Evolutionary conservation across 2,888 invertebrate genomes (phyloP), one percentile per base, ranked within the genome.

Genomic region (Pristionchus fissidentatus): DNA sequence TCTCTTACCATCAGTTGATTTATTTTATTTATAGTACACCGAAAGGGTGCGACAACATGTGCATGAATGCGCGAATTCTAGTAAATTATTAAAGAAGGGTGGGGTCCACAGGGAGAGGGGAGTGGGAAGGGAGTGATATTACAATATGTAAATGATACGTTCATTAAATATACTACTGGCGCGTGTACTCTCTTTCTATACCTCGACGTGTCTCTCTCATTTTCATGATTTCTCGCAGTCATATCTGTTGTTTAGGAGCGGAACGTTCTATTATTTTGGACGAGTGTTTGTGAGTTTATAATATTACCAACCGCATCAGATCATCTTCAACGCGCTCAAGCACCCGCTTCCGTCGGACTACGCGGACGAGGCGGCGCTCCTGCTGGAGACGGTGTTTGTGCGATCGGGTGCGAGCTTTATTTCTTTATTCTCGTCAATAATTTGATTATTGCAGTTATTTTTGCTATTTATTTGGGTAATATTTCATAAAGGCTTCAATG

Each of bases 311-410:
- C 1, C 22, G 22, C 26, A n/a, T 5, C 62, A 81, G 80, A 81
- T 81, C 80, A 41, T 81, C 41, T 81, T 81, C 80, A 81, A 81
- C 46, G 26, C 62, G 10, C 62, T 81, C 10, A n/a, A 29, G 19
- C 62, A 60, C 32, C 80, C 80, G 26, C 80, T 81, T 22, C 80
- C 80, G 8, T 1, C 43, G 3, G 80, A 41, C 43, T 81, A 81
- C 80, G 60, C 80, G 29, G 46, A 43, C 26, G 62, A 60, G 32
- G 80, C 80, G 7, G 41, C 62, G 22, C 7, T 43, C 2, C 22
- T 43, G 19, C 62, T 81, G 3, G 80, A 49, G 29, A 49, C 62
- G 35, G 62, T 62, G 3, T n/a, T 81, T 29, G 26, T n/a, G 8
- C 15, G 80, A 46, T 49, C 80, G 32, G 80, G 80, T 80, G 15